phyloP scores from a whole-genome alignment of 2,797 vertebrate genomes.

The Podarcis siculus region DNA sequence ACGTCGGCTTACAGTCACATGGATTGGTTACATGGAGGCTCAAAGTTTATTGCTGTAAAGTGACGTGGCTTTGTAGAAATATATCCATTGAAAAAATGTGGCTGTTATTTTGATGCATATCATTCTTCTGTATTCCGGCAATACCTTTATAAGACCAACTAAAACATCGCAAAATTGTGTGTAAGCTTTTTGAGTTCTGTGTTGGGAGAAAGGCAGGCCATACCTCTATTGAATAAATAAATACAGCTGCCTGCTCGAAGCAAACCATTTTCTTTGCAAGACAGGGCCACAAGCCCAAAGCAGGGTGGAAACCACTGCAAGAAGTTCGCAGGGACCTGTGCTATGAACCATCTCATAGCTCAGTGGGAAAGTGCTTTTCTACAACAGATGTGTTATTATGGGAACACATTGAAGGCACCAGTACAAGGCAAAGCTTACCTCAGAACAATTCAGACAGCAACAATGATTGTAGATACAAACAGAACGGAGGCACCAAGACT shows the following conservation, averaged over 20 bases:
- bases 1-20: neutral
- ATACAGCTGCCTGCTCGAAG: neutral
- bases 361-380: neutral
- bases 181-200: neutral
- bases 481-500: neutral
- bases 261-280: neutral
- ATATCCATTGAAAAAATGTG: neutral
- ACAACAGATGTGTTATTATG: neutral
- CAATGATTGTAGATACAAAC: neutral
- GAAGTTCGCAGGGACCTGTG: too few relatives aligned
- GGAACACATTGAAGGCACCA: neutral
- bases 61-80: neutral
- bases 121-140: neutral
- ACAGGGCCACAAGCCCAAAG: too few relatives aligned
- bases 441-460: neutral
- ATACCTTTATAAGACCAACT: too few relatives aligned
- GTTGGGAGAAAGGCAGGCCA: neutral
- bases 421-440: neutral
- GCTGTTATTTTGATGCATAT: neutral
- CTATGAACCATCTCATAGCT: neutral
- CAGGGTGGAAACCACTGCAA: neutral
- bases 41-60: conserved; percentile 20
- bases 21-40: conserved; percentile 38
- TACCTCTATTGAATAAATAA: neutral
- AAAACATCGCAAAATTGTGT: too few relatives aligned